Base-by-base conservation (phyloP, 1,140 invertebrate species). In the Pygmarrhopalites habei region DNA sequence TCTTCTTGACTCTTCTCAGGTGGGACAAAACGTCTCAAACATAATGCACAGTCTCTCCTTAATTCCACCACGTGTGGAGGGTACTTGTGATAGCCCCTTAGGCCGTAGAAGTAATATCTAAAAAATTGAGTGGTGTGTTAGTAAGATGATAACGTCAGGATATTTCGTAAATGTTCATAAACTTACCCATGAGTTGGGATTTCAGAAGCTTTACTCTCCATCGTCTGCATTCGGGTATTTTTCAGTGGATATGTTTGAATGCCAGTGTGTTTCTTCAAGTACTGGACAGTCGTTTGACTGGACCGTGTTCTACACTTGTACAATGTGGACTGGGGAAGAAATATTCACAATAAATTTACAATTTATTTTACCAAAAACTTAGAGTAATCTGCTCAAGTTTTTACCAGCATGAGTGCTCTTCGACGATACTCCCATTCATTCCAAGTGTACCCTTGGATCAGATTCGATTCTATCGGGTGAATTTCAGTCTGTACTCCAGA, bases 401-500 rank as follows among this genome's bases (percentile, higher is more conserved):
- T 72, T 75, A 87, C 86, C 79, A 87, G 78, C 75, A 83, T 82
- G 2, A 87, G 79, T 17, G 85, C 86, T 74, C 80, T 79, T 67
- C 82, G 73, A 62, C 85, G 82, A 59, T 85, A 77, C 65, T 89
- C 83, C 88, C 88, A 91, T 62, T 89, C 78, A 74, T 86, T 88
- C 79, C 85, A 88, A 14, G 80, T 80, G 72, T 90, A 90, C 12
- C 62, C 62, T 3, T 26, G 39, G 3, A 68, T 53, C 12, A 61
- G 64, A 26, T 64, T 64, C 32, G 60, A 59, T n/a, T 52, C 35
- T 17, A 60, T 41, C 0, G 66, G 62, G 44, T 68, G 66, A 23
- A 64, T 29, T 26, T 68, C 66, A 5, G 66, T 68, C 30, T 68
- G 66, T 1, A 55, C 39, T 10, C 23, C 15, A 14, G 51, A 23